phyloP scores from a whole-genome alignment of 2,888 invertebrate species.

The Mechanitis messenoides region DNA sequence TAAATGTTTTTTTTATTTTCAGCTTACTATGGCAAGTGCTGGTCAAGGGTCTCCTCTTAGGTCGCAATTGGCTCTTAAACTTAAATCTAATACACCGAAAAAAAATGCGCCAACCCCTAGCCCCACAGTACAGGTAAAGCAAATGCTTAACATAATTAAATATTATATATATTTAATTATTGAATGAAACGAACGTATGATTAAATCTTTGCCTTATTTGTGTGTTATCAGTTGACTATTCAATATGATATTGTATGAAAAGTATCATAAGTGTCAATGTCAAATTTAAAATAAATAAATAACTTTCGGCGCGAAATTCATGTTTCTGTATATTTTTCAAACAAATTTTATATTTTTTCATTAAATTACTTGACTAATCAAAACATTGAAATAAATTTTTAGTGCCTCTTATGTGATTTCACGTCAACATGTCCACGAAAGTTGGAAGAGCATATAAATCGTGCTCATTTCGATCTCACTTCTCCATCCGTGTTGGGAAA shows the following conservation, averaged over 20 bases:
- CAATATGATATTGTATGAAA: no score
- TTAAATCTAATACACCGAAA: constrained; percentile 78
- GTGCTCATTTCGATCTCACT: constrained; percentile 88
- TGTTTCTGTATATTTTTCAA: background rate
- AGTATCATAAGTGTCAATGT: background rate
- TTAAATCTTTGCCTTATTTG: no score
- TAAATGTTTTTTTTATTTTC: constrained; percentile 32
- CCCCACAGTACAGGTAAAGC: constrained; percentile 65
- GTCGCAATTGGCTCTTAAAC: constrained; percentile 81
- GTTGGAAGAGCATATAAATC: constrained; percentile 89
- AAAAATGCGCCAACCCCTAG: constrained; percentile 62
- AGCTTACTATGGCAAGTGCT: constrained; percentile 72
- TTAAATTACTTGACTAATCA: background rate
- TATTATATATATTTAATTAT: constrained; percentile 1
- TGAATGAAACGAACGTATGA: background rate
- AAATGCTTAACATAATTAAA: constrained; percentile 5
- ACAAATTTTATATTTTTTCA: constrained; percentile 12
- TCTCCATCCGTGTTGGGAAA: constrained; percentile 80
- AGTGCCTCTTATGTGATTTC: constrained; percentile 88
- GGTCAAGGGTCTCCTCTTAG: constrained; percentile 86
- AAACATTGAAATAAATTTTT: constrained; percentile 35
- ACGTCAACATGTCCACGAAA: constrained; percentile 83
- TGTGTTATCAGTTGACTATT: no score
- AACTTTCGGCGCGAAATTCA: constrained; percentile 3
- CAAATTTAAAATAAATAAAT: background rate